Conservation (phyloP, 2,113 vertebrate genomes). For the Lipophrys pholis region DNA sequence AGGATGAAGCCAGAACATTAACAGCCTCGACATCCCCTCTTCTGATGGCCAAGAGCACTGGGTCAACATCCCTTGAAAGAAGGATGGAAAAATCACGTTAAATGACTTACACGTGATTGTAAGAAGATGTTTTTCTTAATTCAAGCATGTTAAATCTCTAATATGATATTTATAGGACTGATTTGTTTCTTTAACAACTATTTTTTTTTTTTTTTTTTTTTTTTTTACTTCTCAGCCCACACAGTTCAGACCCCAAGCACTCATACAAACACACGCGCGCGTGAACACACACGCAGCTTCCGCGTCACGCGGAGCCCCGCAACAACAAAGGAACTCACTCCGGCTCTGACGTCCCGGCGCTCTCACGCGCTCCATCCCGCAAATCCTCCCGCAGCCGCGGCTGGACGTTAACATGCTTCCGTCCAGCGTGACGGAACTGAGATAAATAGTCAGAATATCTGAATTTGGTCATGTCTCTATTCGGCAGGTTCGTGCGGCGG, state of each 20-base stretch:
- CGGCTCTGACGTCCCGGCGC: constrained; percentile 72
- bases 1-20: constrained; percentile 82
- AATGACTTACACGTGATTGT: background rate
- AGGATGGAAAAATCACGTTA: background rate
- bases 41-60: constrained; percentile 68
- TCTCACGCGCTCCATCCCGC: constrained; percentile 66
- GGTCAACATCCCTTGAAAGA: constrained; percentile 65
- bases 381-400: constrained; percentile 39
- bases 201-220: too few relatives aligned
- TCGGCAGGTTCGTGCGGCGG: constrained; percentile 14
- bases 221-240: too few relatives aligned
- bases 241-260: background rate
- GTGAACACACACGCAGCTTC: background rate
- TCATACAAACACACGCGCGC: background rate
- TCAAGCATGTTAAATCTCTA: too few relatives aligned
- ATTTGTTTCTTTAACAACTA: too few relatives aligned
- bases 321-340: constrained; percentile 87
- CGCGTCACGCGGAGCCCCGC: background rate
- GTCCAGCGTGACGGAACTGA: constrained; percentile 87
- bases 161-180: too few relatives aligned
- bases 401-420: constrained; percentile 35
- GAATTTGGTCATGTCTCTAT: constrained; percentile 90
- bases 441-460: constrained; percentile 93
- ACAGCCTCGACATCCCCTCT: constrained; percentile 84
- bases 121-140: too few relatives aligned